Conservation (phyloP, 1,140 invertebrate species). For the Drosophila bipectinata region DNA sequence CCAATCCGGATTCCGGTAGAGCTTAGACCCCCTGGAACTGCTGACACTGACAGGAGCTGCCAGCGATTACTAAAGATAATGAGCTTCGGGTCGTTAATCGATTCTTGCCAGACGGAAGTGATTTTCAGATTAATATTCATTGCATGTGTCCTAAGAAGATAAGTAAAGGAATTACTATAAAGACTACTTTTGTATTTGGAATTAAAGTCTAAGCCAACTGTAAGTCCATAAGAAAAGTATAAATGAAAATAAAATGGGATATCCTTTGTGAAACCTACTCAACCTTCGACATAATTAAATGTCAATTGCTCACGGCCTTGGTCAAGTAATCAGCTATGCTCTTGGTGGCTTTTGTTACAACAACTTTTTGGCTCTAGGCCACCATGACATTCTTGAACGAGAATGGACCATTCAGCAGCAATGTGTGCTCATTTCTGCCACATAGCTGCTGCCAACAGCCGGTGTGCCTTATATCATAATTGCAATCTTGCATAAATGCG, state of each 20-base stretch:
- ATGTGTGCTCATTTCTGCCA: conserved; percentile 40
- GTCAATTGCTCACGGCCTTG: conserved; percentile 33
- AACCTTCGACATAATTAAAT: conserved; percentile 14
- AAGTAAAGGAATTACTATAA: background rate
- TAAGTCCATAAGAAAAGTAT: background rate
- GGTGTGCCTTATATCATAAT: conserved; percentile 59
- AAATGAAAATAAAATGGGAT: background rate
- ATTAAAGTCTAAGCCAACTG: too few relatives aligned
- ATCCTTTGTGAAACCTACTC: background rate
- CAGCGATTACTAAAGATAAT: conserved; percentile 29
- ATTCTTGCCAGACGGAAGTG: conserved; percentile 28
- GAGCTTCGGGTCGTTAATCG: conserved; percentile 18
- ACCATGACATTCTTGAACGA: conserved; percentile 12
- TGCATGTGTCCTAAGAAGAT: background rate
- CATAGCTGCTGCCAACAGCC: too few relatives aligned
- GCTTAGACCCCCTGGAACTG: background rate
- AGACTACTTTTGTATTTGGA: too few relatives aligned
- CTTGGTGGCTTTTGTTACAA: conserved; percentile 17
- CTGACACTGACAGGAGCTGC: conserved; percentile 33
- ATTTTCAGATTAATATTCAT: conserved; percentile 11
- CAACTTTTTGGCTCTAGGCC: conserved; percentile 13
- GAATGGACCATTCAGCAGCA: conserved; percentile 12
- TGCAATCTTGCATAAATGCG: conserved; percentile 77
- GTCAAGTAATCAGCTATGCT: conserved; percentile 35
- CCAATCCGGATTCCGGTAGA: conserved; percentile 14